A percentile compares a stretch with the other conserved stretches of the same genome.
Conservation (phyloP, 2,113 vertebrate species). For the Malurus cyaneus region DNA sequence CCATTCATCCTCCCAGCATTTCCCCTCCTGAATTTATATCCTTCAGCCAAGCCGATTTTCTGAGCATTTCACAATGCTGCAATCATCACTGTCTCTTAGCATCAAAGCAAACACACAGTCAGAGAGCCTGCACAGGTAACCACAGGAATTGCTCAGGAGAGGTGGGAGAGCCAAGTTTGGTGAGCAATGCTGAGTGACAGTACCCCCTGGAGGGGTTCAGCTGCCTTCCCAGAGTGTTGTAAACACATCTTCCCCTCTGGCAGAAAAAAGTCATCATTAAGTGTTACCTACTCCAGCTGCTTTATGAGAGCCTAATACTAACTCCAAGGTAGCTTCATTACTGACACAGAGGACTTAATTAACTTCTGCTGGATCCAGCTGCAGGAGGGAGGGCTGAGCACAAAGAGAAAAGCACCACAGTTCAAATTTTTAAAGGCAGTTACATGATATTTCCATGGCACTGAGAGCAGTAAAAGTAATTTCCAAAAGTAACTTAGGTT, state of each 20-base stretch:
- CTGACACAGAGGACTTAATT: background rate
- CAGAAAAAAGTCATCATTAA: background rate
- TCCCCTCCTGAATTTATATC: background rate
- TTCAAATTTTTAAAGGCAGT: background rate
- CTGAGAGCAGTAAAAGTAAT: background rate
- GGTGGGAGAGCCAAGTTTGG: background rate
- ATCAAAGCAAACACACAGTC: background rate
- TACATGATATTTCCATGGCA: background rate
- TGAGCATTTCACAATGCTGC: background rate
- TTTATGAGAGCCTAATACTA: background rate
- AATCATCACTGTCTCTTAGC: slow-evolving; percentile 3
- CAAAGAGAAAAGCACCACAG: background rate
- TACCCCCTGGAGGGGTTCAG: background rate
- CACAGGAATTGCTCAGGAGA: background rate
- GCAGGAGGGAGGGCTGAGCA: background rate
- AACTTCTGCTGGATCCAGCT: background rate
- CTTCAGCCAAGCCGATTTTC: background rate
- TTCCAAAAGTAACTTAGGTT: background rate
- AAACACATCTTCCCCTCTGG: slow-evolving; percentile 19
- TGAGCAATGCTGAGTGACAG: background rate
- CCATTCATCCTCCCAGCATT: background rate
- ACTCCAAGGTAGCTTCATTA: background rate
- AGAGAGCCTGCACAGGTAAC: background rate
- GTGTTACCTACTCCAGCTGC: background rate
- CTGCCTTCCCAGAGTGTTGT: background rate